Base-by-base conservation (phyloP, 1,140 invertebrate species). In the Lucilia cuprina region DNA sequence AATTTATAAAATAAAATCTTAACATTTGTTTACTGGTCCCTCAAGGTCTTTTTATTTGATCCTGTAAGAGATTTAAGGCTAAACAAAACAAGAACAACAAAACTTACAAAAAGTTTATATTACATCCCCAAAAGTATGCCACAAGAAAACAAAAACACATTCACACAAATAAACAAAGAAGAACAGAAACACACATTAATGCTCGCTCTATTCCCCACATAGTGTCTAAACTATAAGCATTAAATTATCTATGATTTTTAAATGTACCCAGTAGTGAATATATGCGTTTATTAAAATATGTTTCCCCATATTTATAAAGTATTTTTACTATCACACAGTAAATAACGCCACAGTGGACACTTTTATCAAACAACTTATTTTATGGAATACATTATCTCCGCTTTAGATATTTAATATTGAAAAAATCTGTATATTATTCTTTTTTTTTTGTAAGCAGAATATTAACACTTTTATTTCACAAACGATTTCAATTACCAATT, bases 81-180 rank as follows among this genome's bases (percentile, higher is more conserved):
- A 25, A 70, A 21, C n/a, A 60, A n/a, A n/a, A 60, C 41, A 41
- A 41, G 10, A 41, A 41, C 41, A 60, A 60, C 14, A 70, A 21
- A 70, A 70, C 5, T 70, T 70, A 8, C 19, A 5, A 21, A 70
- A 70, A 70, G 4, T 70, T 70, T 70, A 60, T 60, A 60, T 60
- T 60, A 60, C 55, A 60, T n/a, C 55, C 55, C 55, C 55, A n/a
- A 60, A 60, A 60, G 55, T 60, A 60, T n/a, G 55, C 55, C 55
- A 60, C 55, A 60, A 0, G n/a, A n/a, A 60, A 17, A 60, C 55
- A n/a, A n/a, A 60, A 60, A 60, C 55, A 60, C 14, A 60, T 7
- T 60, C 14, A n/a, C 14, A 14, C 55, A 60, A 60, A 60, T 5
- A 60, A 70, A 70, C n/a, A 2, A 8, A n/a, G 7, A 70, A 21